Evolutionary conservation across 2,888 invertebrate genomes (phyloP), one percentile per base, ranked within the genome.

Genomic region (Prosapia bicincta): DNA sequence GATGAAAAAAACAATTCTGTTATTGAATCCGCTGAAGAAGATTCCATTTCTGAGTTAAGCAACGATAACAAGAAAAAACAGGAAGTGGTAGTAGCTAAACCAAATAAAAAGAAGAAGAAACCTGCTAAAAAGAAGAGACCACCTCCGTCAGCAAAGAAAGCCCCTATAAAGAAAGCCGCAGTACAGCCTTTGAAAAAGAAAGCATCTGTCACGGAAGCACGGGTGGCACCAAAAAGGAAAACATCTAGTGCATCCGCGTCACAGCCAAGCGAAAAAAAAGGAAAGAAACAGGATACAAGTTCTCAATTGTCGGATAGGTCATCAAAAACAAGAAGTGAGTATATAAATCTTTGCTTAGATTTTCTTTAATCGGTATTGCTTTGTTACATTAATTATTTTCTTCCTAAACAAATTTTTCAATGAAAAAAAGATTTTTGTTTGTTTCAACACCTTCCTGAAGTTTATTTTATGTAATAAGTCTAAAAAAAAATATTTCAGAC

Each of bases 311-410:
- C 72, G 28, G 77, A 75, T 26, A 69, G 66, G 74, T 74, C 78
- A 71, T 75, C 78, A 54, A 81, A 81, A 78, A 81, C 81, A 24
- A 80, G 79, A 79, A 81, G 81, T 81, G 78, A 81, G 80, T 79
- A 68, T 26, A 77, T 20, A 67, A 9, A n/a, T 43, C n/a, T 54
- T 54, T 2, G 15, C 38, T 38, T 28, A 28, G 3, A 9, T 6
- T 38, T 38, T 38, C 38, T 38, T 13, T 38, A 13, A 13, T 38
- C 2, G 28, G 28, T 38, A 13, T 38, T n/a, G n/a, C n/a, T n/a
- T n/a, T n/a, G n/a, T n/a, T n/a, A n/a, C n/a, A n/a, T n/a, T n/a
- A n/a, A n/a, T n/a, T n/a, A n/a, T n/a, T n/a, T n/a, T n/a, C n/a
- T n/a, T n/a, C n/a, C n/a, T n/a, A n/a, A n/a, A n/a, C n/a, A n/a